A percentile compares a stretch with the other conserved stretches of the same genome.
Conservation (phyloP, 2,888 invertebrate genomes). For the Oligia strigilis region DNA sequence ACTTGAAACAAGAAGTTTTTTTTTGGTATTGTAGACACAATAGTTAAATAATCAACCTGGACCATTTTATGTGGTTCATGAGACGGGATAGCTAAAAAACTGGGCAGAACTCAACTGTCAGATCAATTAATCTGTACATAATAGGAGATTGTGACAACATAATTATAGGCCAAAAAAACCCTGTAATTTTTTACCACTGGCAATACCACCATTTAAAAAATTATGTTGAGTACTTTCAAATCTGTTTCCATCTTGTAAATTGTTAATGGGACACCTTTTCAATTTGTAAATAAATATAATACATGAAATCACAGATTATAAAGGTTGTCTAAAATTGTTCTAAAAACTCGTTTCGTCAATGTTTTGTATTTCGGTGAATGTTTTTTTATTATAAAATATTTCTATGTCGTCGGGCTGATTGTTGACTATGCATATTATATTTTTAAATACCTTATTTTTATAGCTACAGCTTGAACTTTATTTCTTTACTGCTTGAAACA, state of each 20-base stretch:
- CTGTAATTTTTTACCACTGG: background rate
- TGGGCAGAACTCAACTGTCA: background rate
- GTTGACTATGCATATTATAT: constrained; percentile 51
- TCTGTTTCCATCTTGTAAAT: background rate
- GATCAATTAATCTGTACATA: background rate
- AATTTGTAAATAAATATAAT: constrained; percentile 23
- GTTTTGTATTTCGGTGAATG: constrained; percentile 28
- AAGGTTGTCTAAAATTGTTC: constrained; percentile 39
- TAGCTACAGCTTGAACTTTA: constrained; percentile 62
- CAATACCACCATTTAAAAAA: background rate
- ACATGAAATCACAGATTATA: background rate
- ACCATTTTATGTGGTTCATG: no score
- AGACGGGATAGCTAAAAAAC: background rate
- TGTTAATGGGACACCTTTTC: background rate
- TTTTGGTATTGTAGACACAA: background rate
- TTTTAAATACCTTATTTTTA: constrained; percentile 46
- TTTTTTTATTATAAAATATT: constrained; percentile 35
- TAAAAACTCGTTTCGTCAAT: constrained; percentile 46
- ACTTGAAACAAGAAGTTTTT: background rate
- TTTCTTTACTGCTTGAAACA: constrained; percentile 56
- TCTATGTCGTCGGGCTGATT: constrained; percentile 53
- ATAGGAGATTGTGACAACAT: background rate
- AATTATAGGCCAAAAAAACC: background rate
- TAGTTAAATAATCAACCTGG: no score
- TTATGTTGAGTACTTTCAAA: background rate